Evolutionary conservation across 2,113 vertebrate species (phyloP).

Genomic region (Solenodon paradoxus): DNA sequence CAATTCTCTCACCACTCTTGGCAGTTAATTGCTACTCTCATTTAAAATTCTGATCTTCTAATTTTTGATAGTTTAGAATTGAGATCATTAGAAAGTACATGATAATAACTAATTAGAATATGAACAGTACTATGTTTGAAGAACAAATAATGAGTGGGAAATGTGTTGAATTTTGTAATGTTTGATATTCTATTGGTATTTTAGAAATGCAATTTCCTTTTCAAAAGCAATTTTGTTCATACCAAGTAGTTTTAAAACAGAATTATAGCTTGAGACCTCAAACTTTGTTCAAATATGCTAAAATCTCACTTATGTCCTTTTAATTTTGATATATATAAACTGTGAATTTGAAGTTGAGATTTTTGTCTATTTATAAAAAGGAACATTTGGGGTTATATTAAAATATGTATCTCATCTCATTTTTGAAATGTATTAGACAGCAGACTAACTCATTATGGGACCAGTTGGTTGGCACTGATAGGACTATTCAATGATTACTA

Average conservation of each 20-base stretch:
- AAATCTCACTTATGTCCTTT: slow-evolving; percentile 38
- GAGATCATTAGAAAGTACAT: slow-evolving; percentile 56
- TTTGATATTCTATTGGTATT: slow-evolving; percentile 45
- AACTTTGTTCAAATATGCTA: slow-evolving; percentile 50
- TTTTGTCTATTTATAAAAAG: slow-evolving; percentile 51
- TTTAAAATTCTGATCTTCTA: slow-evolving; percentile 52
- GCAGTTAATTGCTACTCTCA: slow-evolving; percentile 25
- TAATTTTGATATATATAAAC: slow-evolving; percentile 30
- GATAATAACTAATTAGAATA: slow-evolving; percentile 57
- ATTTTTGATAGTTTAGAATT: slow-evolving; percentile 52
- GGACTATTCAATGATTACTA: background rate
- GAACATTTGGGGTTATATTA: slow-evolving; percentile 40
- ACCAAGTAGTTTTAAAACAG: slow-evolving; percentile 32
- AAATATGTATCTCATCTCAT: slow-evolving; percentile 29
- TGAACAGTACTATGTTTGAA: slow-evolving; percentile 42
- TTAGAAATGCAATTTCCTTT: slow-evolving; percentile 62
- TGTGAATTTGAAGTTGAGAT: slow-evolving; percentile 46
- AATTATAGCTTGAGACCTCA: slow-evolving; percentile 27
- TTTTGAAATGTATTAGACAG: slow-evolving; percentile 21
- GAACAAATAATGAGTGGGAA: slow-evolving; percentile 51
- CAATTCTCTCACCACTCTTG: slow-evolving; percentile 38
- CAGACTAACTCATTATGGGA: background rate
- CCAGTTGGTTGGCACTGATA: background rate
- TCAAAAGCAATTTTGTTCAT: slow-evolving; percentile 37
- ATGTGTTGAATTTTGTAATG: slow-evolving; percentile 16